phyloP scores from a whole-genome alignment of 2,797 vertebrate species.

The Huso huso region DNA sequence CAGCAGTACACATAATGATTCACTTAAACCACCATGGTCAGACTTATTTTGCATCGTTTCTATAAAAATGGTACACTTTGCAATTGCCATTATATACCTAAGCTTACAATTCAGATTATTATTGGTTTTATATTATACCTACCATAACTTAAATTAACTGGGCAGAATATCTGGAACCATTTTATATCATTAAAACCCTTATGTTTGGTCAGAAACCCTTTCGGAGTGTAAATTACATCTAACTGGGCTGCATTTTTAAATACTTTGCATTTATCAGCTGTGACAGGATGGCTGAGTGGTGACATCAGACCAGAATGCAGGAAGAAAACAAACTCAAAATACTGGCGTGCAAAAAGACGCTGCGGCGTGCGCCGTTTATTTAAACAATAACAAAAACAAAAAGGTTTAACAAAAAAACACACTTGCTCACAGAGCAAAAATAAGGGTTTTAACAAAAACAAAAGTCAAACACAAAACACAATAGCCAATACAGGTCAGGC shows the following conservation, averaged over 20 bases:
- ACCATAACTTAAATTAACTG: slow-evolving; percentile 56
- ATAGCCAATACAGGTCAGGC: too few relatives aligned
- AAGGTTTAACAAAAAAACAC: too few relatives aligned
- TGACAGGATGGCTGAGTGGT: too few relatives aligned
- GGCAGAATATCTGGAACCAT: slow-evolving; percentile 67
- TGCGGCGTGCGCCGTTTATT: too few relatives aligned
- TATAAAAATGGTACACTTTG: slow-evolving; percentile 78
- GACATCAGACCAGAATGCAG: too few relatives aligned
- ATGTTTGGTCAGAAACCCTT: slow-evolving; percentile 65
- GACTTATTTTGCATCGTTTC: slow-evolving; percentile 69
- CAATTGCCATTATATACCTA: slow-evolving; percentile 69
- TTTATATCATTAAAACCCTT: slow-evolving; percentile 66
- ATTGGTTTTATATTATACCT: slow-evolving; percentile 57
- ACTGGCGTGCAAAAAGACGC: too few relatives aligned
- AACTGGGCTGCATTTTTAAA: slow-evolving; percentile 7
- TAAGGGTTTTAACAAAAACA: too few relatives aligned
- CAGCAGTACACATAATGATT: slow-evolving; percentile 74
- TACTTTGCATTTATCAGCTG: background rate
- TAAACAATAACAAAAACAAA: too few relatives aligned
- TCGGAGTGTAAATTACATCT: slow-evolving; percentile 54
- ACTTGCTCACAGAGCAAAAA: too few relatives aligned
- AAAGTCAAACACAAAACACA: too few relatives aligned
- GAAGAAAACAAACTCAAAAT: too few relatives aligned
- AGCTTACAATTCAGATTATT: slow-evolving; percentile 67
- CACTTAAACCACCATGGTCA: slow-evolving; percentile 72